Evolutionary conservation across 2,888 invertebrate species (phyloP).

Genomic region (Metallyticus violacea): DNA sequence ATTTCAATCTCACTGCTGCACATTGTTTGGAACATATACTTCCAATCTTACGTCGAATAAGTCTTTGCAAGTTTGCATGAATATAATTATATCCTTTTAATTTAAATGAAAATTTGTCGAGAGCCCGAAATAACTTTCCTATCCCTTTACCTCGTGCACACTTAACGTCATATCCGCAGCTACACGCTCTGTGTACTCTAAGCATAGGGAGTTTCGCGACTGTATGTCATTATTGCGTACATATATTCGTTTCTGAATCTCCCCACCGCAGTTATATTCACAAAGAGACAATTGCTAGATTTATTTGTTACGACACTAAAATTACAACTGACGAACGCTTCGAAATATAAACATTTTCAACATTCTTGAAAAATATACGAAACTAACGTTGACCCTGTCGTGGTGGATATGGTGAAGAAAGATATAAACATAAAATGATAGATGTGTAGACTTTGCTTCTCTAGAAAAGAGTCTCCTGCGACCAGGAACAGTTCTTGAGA

Average conservation of each 20-base stretch:
- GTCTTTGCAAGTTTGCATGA: too few relatives aligned
- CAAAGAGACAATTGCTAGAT: neutral
- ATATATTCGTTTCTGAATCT: neutral
- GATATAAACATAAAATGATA: neutral
- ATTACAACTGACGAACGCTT: neutral
- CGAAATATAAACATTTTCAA: neutral
- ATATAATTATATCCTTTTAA: too few relatives aligned
- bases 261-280: neutral
- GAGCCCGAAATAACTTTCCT: too few relatives aligned
- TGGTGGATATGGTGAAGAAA: neutral
- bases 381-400: constrained; percentile 5
- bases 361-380: constrained; percentile 10
- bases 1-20: too few relatives aligned
- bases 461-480: constrained; percentile 79
- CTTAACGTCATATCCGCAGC: too few relatives aligned
- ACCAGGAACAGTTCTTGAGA: constrained; percentile 49
- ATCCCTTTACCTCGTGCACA: too few relatives aligned
- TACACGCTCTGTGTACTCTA: too few relatives aligned
- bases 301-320: neutral
- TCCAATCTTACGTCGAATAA: too few relatives aligned
- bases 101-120: too few relatives aligned
- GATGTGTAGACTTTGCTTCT: neutral
- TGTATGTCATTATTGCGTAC: neutral
- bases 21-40: too few relatives aligned
- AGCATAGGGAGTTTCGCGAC: too few relatives aligned